These are phyloP conservation scores for Uropetala carovei DNA, from an alignment of 2,888 invertebrate genomes.

Conservation along the genomic window DNA sequence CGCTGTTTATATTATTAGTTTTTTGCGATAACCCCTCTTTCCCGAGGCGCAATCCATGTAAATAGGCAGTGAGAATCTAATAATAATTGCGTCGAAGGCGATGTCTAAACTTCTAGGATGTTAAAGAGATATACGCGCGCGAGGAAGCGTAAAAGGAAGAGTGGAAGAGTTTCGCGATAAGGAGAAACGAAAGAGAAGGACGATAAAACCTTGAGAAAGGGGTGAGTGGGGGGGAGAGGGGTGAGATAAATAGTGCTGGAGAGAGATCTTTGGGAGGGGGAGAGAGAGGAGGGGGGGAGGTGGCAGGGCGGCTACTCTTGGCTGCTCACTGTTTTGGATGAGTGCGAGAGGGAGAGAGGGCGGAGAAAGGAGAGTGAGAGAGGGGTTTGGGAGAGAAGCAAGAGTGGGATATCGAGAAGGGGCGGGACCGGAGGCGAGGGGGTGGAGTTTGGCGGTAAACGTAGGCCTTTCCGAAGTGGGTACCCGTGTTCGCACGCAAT, in stretches of 20 bases:
- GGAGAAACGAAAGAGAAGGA: not conserved
- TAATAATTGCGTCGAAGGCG: too few species aligned
- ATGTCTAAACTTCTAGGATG: too few species aligned
- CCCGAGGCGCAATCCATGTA: too few species aligned
- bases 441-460: constrained; percentile 48
- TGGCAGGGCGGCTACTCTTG: not conserved
- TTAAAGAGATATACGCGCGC: too few species aligned
- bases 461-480: not conserved
- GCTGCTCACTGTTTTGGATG: too few species aligned
- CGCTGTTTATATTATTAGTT: too few species aligned
- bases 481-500: constrained; percentile 43
- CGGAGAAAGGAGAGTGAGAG: not conserved
- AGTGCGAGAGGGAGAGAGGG: not conserved
- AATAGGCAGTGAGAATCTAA: too few species aligned
- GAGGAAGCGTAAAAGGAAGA: too few species aligned
- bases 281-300: too few species aligned
- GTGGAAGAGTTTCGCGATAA: not conserved
- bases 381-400: not conserved
- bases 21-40: too few species aligned
- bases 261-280: not conserved
- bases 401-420: not conserved
- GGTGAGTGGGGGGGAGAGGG: not conserved
- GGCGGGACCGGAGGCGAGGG: not conserved
- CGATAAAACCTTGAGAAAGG: not conserved
- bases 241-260: not conserved